Evolutionary conservation across 1,140 invertebrate genomes (phyloP), one percentile per base, ranked within the genome.

Genomic region (Adelges cooleyi): DNA sequence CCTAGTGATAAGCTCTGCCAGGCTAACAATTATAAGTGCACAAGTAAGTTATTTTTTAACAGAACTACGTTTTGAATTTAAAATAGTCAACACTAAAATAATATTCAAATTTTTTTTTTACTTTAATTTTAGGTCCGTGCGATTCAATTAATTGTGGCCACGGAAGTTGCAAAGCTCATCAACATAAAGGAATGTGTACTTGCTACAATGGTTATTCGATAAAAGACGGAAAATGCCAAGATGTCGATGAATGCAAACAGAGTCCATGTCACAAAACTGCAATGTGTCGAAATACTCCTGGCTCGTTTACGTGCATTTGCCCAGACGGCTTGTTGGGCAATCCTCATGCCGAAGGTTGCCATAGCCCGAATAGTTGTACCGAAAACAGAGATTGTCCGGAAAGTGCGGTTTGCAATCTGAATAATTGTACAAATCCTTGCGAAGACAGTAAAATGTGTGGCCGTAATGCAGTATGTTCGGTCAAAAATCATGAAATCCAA

Each of bases 1-100:
- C 84, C 89, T 48, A 84, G 86, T n/a, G 89, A 92, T 74, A 80
- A 85, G 73, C 86, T 87, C 50, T 95, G 92, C 74, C 80, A 87
- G 50, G 82, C 86, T 69, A 82, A 82, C 36, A 82, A 84, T 72
- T 95, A 92, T 74, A 81, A 85, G 70, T 92, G 88, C 77, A 91
- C 91, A 3, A 95, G 91, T 75, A 38, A 44, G 20, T 62, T 18
- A 80, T 82, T 62, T 77, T 81, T 25, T 91, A 89, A 6, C 11
- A 33, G 11, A 33, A 33, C 5, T 33, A 33, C 5, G 5, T 33
- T 33, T 33, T 6, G 5, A 6, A 33, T 33, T 33, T 11, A 6
- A 6, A 49, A 20, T 23, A 20, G 46, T 49, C 10, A 23, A n/a
- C n/a, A n/a, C n/a, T 49, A 6, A 49, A 18, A 20, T 6, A 27